phyloP scores from a whole-genome alignment of 2,797 vertebrate species.

The Lemur catta region DNA sequence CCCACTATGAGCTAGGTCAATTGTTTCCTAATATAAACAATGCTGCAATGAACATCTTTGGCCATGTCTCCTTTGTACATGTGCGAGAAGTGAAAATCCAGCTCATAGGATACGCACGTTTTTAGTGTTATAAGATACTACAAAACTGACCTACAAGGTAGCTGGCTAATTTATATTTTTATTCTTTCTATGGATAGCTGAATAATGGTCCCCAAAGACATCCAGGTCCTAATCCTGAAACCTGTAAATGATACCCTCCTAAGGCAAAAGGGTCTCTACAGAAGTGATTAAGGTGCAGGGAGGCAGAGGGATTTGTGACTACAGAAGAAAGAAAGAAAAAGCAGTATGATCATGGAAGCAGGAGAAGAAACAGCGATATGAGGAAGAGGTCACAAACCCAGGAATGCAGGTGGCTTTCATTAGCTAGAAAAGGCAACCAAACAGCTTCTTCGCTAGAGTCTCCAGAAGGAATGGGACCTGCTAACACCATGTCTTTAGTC shows the following conservation, averaged over 20 bases:
- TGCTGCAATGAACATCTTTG: not conserved
- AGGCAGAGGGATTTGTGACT: not conserved
- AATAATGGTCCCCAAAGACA: not conserved
- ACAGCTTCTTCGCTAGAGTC: not conserved
- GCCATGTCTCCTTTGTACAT: not conserved
- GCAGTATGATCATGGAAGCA: not conserved
- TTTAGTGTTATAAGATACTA: not conserved
- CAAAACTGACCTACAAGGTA: not conserved
- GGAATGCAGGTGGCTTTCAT: not conserved
- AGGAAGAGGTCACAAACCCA: not conserved
- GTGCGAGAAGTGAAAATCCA: not conserved
- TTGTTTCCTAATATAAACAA: not conserved
- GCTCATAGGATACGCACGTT: not conserved
- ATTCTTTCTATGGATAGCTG: not conserved
- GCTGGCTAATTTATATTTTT: not conserved
- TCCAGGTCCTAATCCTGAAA: not conserved
- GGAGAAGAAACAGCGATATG: not conserved
- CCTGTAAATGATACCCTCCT: not conserved
- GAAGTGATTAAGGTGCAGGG: not conserved
- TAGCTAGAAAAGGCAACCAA: not conserved
- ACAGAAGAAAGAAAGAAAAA: not conserved
- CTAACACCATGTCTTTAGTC: not conserved
- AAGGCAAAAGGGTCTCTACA: not conserved
- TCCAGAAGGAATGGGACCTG: not conserved
- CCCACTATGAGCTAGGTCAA: not conserved